Conservation (phyloP, 1,140 invertebrate genomes). For the Dolichoris vasculosae region DNA sequence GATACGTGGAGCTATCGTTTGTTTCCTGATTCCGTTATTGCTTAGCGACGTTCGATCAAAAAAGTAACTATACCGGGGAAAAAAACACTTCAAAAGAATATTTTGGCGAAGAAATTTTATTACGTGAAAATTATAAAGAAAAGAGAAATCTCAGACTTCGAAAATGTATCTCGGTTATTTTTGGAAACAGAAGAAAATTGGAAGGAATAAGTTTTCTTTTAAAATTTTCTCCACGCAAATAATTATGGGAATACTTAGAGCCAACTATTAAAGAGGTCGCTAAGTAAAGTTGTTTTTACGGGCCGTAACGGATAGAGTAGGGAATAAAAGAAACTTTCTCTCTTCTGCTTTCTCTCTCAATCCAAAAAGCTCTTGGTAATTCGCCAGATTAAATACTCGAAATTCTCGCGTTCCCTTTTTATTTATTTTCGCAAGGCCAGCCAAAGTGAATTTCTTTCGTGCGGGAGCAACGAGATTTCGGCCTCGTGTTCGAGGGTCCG, state of each 20-base stretch:
- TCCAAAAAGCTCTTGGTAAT: conserved; percentile 55
- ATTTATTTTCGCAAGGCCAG: conserved; percentile 32
- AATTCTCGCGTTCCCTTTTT: conserved; percentile 51
- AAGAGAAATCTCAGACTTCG: background rate
- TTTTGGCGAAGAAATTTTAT: background rate
- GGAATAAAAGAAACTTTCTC: conserved; percentile 27
- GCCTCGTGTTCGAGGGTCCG: conserved; percentile 57
- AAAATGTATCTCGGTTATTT: too few relatives aligned
- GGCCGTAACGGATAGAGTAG: background rate
- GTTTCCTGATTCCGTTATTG: background rate
- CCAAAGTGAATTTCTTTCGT: conserved; percentile 47
- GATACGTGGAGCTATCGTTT: too few relatives aligned
- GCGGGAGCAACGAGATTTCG: conserved; percentile 37
- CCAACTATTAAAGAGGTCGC: conserved; percentile 33
- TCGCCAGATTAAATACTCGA: conserved; percentile 54
- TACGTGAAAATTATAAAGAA: background rate
- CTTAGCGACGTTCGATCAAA: background rate
- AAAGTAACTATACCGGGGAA: background rate
- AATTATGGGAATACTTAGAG: background rate
- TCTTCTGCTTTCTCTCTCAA: conserved; percentile 24
- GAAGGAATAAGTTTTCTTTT: background rate
- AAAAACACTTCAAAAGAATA: background rate
- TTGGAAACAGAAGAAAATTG: background rate
- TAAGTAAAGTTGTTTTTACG: conserved; percentile 45
- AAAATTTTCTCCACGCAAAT: background rate